Conservation (phyloP, 37 sponge, comb jelly and placozoan species). For the Dysidea cf. avara region DNA sequence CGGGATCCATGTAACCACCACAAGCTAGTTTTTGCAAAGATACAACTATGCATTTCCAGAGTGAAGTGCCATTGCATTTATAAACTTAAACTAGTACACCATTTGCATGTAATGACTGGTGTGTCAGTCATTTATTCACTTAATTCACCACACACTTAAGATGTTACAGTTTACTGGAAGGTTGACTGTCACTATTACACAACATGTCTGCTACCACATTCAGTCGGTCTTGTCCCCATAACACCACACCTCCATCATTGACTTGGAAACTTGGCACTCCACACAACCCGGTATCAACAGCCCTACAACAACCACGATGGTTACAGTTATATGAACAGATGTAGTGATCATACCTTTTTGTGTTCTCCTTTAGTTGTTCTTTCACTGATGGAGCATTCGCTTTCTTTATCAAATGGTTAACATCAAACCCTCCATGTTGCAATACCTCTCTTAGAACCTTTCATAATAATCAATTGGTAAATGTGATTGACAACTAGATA, state of each 20-base stretch:
- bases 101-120: too few relatives aligned
- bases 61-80: too few relatives aligned
- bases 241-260: constrained; percentile 57
- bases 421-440: constrained; percentile 49
- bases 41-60: too few relatives aligned
- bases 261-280: constrained; percentile 89
- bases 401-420: constrained; percentile 16
- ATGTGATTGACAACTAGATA: neutral
- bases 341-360: neutral
- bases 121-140: too few relatives aligned
- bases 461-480: neutral
- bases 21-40: too few relatives aligned
- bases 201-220: constrained; percentile 89
- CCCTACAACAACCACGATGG: constrained; percentile 47
- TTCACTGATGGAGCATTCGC: constrained; percentile 45
- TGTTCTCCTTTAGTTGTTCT: constrained; percentile 21
- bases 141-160: too few relatives aligned
- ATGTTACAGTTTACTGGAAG: too few relatives aligned
- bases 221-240: constrained; percentile 89
- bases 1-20: too few relatives aligned
- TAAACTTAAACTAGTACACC: too few relatives aligned
- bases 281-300: constrained; percentile 70
- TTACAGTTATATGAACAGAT: too few relatives aligned
- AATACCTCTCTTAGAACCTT: constrained; percentile 56
- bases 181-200: constrained; percentile 48